Evolutionary conservation across 2,888 invertebrate genomes (phyloP), one percentile per base, ranked within the genome.

Genomic region (Epirrhoe alternata): DNA sequence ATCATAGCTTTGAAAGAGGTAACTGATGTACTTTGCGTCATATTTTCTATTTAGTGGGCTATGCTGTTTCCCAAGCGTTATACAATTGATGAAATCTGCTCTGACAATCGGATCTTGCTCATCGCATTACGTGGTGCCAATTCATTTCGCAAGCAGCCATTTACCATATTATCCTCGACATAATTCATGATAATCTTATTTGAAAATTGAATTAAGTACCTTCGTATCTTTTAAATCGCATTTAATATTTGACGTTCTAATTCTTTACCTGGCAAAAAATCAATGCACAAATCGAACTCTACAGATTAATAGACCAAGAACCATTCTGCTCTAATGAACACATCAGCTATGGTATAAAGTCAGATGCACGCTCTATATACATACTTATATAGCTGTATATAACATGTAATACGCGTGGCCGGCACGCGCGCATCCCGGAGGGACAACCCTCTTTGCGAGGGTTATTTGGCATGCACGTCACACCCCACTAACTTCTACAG

Each of bases 1-100:
- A 89, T 89, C 86, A 87, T 77, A 82, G 77, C 76, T 75, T 76
- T 74, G 73, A 77, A 73, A 71, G 72, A 72, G 72, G 72, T 68
- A 61, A 73, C 60, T 77, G 77, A 80, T 79, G 73, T 74, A 78
- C 75, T 77, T 83, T 81, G 75, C 78, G 76, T 80, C 77, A 80
- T 77, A 72, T 74, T 75, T 75, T 75, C 73, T 66, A 77, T 76
- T 76, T 68, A 69, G 60, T 73, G 75, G 72, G 58, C 70, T 78
- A 67, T 74, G 70, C 70, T 67, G 63, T 76, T 74, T 74, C 72
- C 75, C 69, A 75, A 74, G 72, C 61, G 72, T 80, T 81, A 76
- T 73, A 77, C 76, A 80, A 78, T 69, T 68, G 61, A 67, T 70
- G 62, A 69, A 74, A 76, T 75, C 67, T 66, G 65, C 54, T 66